Evolutionary conservation across 2,888 invertebrate genomes (phyloP).

Genomic region (Hololepta plana): DNA sequence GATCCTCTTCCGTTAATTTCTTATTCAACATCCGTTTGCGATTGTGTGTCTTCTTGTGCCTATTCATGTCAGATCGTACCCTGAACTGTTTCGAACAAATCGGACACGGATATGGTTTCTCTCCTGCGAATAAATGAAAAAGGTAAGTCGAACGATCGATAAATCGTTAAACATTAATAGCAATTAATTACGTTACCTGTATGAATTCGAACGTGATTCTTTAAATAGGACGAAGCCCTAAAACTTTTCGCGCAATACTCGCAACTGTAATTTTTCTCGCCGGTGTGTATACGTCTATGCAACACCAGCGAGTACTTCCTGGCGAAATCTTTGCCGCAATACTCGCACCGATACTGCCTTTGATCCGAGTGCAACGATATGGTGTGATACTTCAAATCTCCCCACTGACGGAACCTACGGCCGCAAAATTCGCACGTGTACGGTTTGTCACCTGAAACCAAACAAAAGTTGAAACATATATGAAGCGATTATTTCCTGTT

Average conservation of each 20-base stretch:
- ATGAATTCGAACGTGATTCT: constrained; percentile 69
- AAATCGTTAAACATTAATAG: background rate
- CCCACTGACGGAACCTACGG: constrained; percentile 69
- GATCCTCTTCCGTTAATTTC: constrained; percentile 10
- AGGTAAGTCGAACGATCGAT: constrained; percentile 1
- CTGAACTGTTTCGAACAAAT: constrained; percentile 69
- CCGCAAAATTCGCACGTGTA: constrained; percentile 68
- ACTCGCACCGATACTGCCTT: constrained; percentile 75
- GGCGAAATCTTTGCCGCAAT: constrained; percentile 76
- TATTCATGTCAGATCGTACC: constrained; percentile 64
- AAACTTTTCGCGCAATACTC: constrained; percentile 71
- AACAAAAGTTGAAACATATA: constrained; percentile 4
- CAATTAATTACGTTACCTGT: constrained; percentile 39
- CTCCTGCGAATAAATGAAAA: constrained; percentile 19
- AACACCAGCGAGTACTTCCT: constrained; percentile 73
- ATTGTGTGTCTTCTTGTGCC: constrained; percentile 58
- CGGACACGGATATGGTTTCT: constrained; percentile 57
- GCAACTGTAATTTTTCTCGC: constrained; percentile 74
- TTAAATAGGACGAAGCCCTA: constrained; percentile 69
- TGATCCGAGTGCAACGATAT: constrained; percentile 66
- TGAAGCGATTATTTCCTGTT: background rate
- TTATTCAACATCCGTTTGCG: constrained; percentile 13
- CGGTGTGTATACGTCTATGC: constrained; percentile 71
- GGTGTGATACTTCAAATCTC: constrained; percentile 73
- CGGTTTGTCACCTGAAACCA: constrained; percentile 49